Evolutionary conservation across 2,113 vertebrate genomes (phyloP), one percentile per base, ranked within the genome.

Genomic region (Gnathochromis pfefferi): DNA sequence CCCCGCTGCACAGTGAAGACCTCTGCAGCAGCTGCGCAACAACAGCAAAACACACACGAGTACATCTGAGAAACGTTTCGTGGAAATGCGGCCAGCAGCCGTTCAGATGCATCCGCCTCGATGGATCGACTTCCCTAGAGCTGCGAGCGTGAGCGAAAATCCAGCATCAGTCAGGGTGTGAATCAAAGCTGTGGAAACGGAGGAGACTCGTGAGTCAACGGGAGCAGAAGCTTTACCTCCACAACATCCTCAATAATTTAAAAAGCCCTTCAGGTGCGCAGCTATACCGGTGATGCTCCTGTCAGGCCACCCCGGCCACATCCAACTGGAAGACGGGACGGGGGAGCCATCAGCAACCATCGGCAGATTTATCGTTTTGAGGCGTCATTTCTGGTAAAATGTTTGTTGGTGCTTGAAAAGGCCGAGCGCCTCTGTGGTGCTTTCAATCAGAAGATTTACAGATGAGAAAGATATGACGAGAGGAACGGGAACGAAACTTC

Each of bases 321-420:
- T 42, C 65, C 65, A 4, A 23, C 38, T 40, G 63, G 7, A 40
- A 6, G n/a, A 9, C 12, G 12, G 63, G n/a, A 38, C 7, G 3
- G 35, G 9, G 7, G 9, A 38, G 12, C 19, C 33, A 70, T 42
- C 7, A 0, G 35, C 35, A 5, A 9, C 19, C 33, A 2, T 1
- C 3, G 12, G 63, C 35, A 40, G 2, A 68, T 40, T n/a, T 10
- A 10, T 19, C 3, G 8, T 1, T 60, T 17, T 60, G 14, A 60
- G 26, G 28, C 14, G 9, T 60, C 10, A 23, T 55, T 23, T 55
- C 21, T 17, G 7, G 14, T 60, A 6, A 10, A 60, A 60, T 31
- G 26, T 60, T 60, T 31, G 57, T 10, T 31, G 8, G 0, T 4
- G 26, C 14, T 31, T 31, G 57, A 31, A 60, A 68, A 68, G 63